These are phyloP conservation scores for Acanthoscelides obtectus DNA, from an alignment of 2,888 invertebrate species.

Conservation along the genomic window DNA sequence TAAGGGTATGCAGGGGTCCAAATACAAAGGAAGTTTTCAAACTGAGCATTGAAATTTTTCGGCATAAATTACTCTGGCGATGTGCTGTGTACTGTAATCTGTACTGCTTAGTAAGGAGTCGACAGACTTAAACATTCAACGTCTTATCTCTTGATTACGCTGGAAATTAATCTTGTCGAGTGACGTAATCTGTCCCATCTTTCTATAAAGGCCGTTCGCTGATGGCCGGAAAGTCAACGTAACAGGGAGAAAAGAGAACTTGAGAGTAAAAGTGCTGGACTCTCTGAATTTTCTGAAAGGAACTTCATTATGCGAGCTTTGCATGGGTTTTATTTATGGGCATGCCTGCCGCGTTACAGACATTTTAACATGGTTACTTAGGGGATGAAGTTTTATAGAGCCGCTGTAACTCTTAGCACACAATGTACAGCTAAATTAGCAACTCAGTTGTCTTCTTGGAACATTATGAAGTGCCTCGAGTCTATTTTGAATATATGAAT, in stretches of 20 bases:
- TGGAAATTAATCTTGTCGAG: background rate
- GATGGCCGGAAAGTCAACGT: background rate
- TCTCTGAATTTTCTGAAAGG: background rate
- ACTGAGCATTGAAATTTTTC: too few relatives aligned
- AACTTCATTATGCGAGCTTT: background rate
- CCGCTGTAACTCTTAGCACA: background rate
- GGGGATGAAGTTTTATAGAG: background rate
- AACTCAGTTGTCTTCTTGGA: background rate
- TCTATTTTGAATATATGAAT: too few relatives aligned
- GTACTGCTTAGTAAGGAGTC: background rate
- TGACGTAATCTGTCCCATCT: background rate
- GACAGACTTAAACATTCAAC: background rate
- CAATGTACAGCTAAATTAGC: background rate
- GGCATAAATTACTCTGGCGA: background rate
- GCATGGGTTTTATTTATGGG: background rate
- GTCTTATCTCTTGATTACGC: background rate
- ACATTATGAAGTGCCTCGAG: too few relatives aligned
- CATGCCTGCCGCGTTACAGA: background rate
- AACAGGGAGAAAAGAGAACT: background rate
- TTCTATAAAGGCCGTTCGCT: background rate
- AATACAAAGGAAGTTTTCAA: too few relatives aligned
- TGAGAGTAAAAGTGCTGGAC: background rate
- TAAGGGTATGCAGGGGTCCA: too few relatives aligned
- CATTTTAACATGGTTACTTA: background rate
- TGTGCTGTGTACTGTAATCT: background rate